Evolutionary conservation across 2,113 vertebrate genomes (phyloP).

Genomic region (Sinocyclocheilus anophthalmus): DNA sequence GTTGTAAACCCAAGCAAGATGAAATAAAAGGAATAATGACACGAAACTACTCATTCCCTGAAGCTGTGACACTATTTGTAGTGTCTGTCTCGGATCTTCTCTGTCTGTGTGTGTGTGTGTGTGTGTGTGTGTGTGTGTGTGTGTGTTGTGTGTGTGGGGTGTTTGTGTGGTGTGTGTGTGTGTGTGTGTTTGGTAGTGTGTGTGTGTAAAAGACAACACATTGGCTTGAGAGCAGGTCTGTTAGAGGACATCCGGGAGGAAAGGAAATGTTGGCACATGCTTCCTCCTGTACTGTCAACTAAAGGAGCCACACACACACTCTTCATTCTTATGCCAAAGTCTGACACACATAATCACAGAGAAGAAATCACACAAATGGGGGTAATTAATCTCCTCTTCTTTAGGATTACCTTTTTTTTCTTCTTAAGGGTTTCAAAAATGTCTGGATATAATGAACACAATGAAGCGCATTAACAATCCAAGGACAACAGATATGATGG

Average conservation of each 20-base stretch:
- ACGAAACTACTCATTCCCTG: background rate
- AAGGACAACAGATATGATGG: slow-evolving; percentile 20
- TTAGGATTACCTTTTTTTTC: slow-evolving; percentile 20
- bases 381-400: slow-evolving; percentile 24
- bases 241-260: slow-evolving; percentile 20
- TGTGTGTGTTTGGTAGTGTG: background rate
- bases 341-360: slow-evolving; percentile 60
- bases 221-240: slow-evolving; percentile 23
- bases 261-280: slow-evolving; percentile 36
- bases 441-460: slow-evolving; percentile 13
- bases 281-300: slow-evolving; percentile 41
- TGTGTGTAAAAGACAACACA: background rate
- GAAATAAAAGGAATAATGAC: background rate
- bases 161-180: background rate
- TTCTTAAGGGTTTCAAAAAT: slow-evolving; percentile 15
- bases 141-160: background rate
- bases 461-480: background rate
- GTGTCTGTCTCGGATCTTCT: background rate
- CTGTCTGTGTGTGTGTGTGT: background rate
- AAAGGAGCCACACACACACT: slow-evolving; percentile 44
- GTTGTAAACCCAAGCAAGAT: background rate
- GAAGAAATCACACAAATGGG: slow-evolving; percentile 56
- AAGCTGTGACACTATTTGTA: background rate
- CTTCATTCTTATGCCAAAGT: slow-evolving; percentile 53
- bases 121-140: background rate